Conservation (phyloP, 2,797 vertebrate species). For the Amniataba percoides region DNA sequence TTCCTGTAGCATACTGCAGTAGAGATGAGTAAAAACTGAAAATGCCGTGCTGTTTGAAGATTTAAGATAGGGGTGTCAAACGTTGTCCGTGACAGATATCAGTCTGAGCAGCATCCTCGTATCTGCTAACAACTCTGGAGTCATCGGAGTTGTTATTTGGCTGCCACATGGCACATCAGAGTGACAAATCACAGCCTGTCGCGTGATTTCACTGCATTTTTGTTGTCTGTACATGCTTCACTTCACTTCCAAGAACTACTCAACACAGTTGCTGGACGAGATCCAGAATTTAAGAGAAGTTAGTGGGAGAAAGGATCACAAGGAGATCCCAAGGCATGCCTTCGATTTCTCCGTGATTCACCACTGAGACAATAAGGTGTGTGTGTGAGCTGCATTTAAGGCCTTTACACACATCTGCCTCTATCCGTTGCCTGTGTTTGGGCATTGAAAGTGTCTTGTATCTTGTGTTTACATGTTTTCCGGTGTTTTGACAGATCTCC, state of each 20-base stretch:
- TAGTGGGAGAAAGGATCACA: conserved; percentile 30
- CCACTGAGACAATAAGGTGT: conserved; percentile 36
- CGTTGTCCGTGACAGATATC: not conserved
- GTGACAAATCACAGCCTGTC: not conserved
- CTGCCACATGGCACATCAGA: not conserved
- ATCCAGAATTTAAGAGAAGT: conserved; percentile 19
- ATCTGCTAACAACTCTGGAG: too few relatives aligned
- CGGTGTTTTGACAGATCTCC: conserved; percentile 87
- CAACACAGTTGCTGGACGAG: conserved; percentile 16
- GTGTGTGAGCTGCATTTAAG: conserved; percentile 22
- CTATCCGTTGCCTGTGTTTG: conserved; percentile 39
- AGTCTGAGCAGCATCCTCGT: not conserved
- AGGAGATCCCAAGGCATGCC: conserved; percentile 39
- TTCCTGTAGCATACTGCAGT: conserved; percentile 47
- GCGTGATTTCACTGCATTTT: not conserved
- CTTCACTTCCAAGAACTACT: not conserved
- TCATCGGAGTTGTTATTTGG: not conserved
- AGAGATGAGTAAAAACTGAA: conserved; percentile 9
- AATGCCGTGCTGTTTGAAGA: conserved; percentile 1
- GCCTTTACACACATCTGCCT: not conserved
- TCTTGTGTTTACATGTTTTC: conserved; percentile 49
- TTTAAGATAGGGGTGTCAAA: not conserved
- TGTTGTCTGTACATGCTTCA: not conserved
- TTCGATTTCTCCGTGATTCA: conserved; percentile 46
- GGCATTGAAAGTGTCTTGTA: not conserved